Percentiles rank a stretch among this genome's conserved stretches.
These are phyloP conservation scores for Mola mola DNA, from an alignment of 2,113 vertebrate species.

Conservation along the genomic window DNA sequence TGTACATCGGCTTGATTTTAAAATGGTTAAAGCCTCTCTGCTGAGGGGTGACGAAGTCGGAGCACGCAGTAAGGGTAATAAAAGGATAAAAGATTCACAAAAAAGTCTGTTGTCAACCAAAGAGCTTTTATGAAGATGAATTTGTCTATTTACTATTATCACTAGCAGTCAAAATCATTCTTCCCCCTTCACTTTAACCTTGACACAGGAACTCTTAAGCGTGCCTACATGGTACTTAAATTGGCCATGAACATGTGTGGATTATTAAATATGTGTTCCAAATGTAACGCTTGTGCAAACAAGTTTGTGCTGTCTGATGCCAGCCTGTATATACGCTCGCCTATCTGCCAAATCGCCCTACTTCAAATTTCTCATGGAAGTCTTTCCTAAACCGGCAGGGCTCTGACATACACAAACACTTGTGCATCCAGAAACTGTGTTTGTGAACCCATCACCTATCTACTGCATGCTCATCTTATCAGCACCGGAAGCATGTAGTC, in stretches of 20 bases:
- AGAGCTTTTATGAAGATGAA: slow-evolving; percentile 59
- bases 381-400: slow-evolving; percentile 30
- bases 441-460: slow-evolving; percentile 18
- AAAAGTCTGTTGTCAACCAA: slow-evolving; percentile 30
- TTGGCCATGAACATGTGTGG: slow-evolving; percentile 27
- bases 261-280: slow-evolving; percentile 25
- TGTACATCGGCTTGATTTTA: slow-evolving; percentile 28
- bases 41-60: background rate
- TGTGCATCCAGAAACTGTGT: slow-evolving; percentile 8
- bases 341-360: slow-evolving; percentile 14
- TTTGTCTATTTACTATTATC: slow-evolving; percentile 51
- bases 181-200: slow-evolving; percentile 53
- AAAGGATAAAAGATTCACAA: background rate
- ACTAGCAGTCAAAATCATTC: slow-evolving; percentile 33
- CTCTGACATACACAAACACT: slow-evolving; percentile 7
- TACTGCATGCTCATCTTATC: slow-evolving; percentile 47
- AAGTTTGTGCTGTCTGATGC: slow-evolving; percentile 12
- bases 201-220: slow-evolving; percentile 57
- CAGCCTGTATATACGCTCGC: slow-evolving; percentile 10
- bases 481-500: slow-evolving; percentile 41
- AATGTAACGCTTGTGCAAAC: slow-evolving; percentile 1
- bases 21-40: slow-evolving; percentile 20
- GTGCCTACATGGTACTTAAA: slow-evolving; percentile 58
- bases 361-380: slow-evolving; percentile 25
- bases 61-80: slow-evolving; percentile 9